Conservation (phyloP, 92 coral and sea anemone species). For the Nematostella vectensis region DNA sequence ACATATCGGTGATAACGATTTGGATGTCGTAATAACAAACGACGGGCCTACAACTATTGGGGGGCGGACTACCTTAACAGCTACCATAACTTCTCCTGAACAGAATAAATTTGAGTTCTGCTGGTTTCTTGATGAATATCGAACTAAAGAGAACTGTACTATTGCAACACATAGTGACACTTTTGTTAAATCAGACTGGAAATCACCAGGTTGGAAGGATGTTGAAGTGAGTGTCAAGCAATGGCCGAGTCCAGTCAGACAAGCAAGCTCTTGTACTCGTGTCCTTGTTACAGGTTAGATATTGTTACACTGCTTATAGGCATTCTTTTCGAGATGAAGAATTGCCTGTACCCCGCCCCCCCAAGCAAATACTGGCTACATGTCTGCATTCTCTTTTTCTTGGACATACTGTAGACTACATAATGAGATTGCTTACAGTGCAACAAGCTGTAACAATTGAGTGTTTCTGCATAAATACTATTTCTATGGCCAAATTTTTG, state of each 20-base stretch:
- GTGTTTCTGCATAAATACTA: too few relatives aligned
- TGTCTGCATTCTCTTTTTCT: too few relatives aligned
- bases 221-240: constrained; percentile 3
- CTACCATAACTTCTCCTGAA: constrained; percentile 4
- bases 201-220: constrained; percentile 1
- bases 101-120: constrained; percentile 3
- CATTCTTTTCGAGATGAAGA: too few relatives aligned
- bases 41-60: constrained; percentile 33
- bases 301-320: too few relatives aligned
- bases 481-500: too few relatives aligned
- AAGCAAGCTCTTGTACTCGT: neutral
- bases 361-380: too few relatives aligned
- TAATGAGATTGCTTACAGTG: too few relatives aligned
- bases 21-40: constrained; percentile 18
- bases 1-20: too few relatives aligned
- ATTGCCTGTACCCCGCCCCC: too few relatives aligned
- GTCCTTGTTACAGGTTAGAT: constrained; percentile 26
- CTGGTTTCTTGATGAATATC: neutral
- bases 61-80: constrained; percentile 32
- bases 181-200: constrained; percentile 4
- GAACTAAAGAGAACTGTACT: neutral
- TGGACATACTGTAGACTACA: too few relatives aligned
- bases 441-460: too few relatives aligned
- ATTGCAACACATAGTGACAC: neutral
- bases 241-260: neutral